Percentiles rank a stretch among this genome's conserved stretches.
phyloP scores from a whole-genome alignment of 92 coral and sea anemone species.

The Porites lobata region DNA sequence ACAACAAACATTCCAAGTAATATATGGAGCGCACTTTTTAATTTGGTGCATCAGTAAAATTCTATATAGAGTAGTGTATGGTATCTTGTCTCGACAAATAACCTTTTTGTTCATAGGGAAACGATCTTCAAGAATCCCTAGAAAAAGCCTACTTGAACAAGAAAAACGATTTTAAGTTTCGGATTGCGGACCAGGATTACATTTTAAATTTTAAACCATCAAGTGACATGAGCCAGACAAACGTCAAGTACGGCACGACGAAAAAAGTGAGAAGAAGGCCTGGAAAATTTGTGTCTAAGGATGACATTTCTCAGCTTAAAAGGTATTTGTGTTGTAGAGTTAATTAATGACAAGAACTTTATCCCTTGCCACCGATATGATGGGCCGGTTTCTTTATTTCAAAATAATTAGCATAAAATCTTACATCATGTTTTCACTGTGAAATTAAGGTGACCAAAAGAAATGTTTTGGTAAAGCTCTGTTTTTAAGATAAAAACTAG shows the following conservation, averaged over 20 bases:
- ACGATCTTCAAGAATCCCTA: neutral
- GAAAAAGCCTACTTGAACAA: conserved; percentile 8
- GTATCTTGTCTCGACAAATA: neutral
- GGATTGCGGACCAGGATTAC: conserved; percentile 19
- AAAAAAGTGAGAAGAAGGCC: conserved; percentile 19
- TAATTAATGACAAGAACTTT: too few relatives aligned
- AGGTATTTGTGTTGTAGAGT: neutral
- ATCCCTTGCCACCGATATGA: too few relatives aligned
- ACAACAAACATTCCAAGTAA: too few relatives aligned
- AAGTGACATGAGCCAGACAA: conserved; percentile 9
- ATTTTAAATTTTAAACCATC: neutral
- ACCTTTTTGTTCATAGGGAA: neutral
- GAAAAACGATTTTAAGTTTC: neutral
- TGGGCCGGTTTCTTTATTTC: too few relatives aligned
- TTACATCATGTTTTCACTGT: too few relatives aligned
- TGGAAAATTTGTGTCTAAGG: neutral
- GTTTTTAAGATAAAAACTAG: too few relatives aligned
- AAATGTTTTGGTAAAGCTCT: too few relatives aligned
- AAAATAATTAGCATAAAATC: too few relatives aligned
- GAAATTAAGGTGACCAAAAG: too few relatives aligned
- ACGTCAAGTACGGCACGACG: conserved; percentile 12
- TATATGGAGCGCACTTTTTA: neutral
- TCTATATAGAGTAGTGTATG: neutral
- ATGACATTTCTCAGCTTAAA: neutral
- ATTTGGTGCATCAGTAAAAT: neutral